Base-by-base conservation (phyloP, 2,888 invertebrate genomes). In the Nemotelus pantherinus region DNA sequence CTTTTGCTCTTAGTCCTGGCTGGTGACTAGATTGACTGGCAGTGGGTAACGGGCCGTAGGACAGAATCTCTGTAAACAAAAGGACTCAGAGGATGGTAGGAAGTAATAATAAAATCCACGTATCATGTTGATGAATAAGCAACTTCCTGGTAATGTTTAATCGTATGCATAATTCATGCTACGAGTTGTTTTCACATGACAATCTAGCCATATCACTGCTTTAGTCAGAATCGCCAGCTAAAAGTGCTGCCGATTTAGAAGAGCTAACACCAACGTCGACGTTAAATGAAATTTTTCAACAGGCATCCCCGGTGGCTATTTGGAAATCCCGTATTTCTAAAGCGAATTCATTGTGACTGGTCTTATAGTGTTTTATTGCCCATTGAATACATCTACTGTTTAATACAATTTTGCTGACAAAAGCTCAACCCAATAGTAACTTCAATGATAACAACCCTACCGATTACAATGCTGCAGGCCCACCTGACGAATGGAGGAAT, bases 81-180 rank as follows among this genome's bases (percentile, higher is more conserved):
- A 68, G 63, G 25, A 25, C 65, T 1, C 10, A 50, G 7, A 2
- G 3, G 53, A 48, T 50, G 25, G n/a, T 25, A 65, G 76, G 53
- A 55, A 65, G 67, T 76, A 57, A 65, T 76, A 50, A 65, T 53
- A 64, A 76, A 76, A 76, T 76, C 63, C 76, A 76, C 65, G 74
- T 77, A 79, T 79, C 77, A 79, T 75, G 60, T 45, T 77, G 75
- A 74, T 77, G 79, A 77, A 79, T 77, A 79, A 77, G 77, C 74
- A 79, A 77, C 74, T 79, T 79, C 79, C 77, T 72, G 68, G 67
- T 68, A 76, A 77, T 68, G 77, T 68, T 77, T 75, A 75, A 68
- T 55, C 68, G 68, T n/a, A 79, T 79, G 70, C 77, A 77, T 79
- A 79, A 79, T 79, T 79, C 77, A 79, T 79, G 77, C 64, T 72